Base-by-base conservation (phyloP, 2,113 vertebrate species). In the Barnardius zonarius region DNA sequence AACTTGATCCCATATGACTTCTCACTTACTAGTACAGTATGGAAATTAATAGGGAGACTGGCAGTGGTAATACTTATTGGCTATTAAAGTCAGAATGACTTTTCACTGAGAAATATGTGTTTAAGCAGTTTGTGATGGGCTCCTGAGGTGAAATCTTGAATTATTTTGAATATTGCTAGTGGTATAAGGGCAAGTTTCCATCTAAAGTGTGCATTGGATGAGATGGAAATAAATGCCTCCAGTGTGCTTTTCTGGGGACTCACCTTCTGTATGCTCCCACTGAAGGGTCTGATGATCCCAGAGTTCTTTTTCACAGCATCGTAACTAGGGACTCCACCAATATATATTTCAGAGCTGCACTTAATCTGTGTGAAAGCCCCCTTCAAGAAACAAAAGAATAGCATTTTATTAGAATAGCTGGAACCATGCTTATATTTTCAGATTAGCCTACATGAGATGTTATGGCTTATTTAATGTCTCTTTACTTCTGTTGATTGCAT, bases 311-410 rank as follows among this genome's bases (percentile, higher is more conserved):
- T 99, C 86, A 99, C 98, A 4, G 96, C 92, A 27, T 99, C 98
- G 3, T 99, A 99, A 82, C 88, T 98, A 86, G 99, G 99, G 63
- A 99, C 98, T 39, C 99, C 99, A 0, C 99, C 99, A 24, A 99
- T 96, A 86, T 98, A 99, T 86, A 99, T 98, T 68, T 99, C 98
- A 17, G 99, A 98, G 91, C 98, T 99, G 97, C 99, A 99, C 80
- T 98, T 99, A 87, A 99, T 99, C 96, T 99, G 99, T 22, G 99
- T 99, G 96, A 99, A 99, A 70, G 99, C 99, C 19, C 99, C 99
- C 99, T 99, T 95, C 22, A 84, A 91, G 51, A 54, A 59, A 67
- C 67, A 24, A 3, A 83, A 55, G 28, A 79, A 61, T 7, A 83
- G 24, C 1, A 46, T 48, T 68, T 86, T 70, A 22, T 66, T 31